phyloP scores from a whole-genome alignment of 2,113 vertebrate species.

The Lophius piscatorius region DNA sequence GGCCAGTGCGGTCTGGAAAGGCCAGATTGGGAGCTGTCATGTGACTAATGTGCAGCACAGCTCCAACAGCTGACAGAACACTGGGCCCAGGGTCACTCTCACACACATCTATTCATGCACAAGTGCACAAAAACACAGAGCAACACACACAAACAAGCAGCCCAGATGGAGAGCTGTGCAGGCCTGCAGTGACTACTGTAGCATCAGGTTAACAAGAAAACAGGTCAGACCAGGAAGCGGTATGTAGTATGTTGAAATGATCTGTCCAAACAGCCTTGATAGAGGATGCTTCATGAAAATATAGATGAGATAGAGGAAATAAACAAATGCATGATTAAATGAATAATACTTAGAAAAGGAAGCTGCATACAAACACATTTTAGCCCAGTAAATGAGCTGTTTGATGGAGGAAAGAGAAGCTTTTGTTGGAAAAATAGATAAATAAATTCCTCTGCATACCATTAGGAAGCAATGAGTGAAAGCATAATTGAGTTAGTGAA shows the following conservation, averaged over 20 bases:
- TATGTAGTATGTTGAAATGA: conserved; percentile 55
- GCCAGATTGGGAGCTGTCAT: conserved; percentile 83
- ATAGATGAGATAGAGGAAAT: conserved; percentile 37
- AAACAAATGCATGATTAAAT: conserved; percentile 18
- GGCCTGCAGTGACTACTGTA: conserved; percentile 77
- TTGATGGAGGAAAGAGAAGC: too few relatives aligned
- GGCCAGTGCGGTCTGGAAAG: conserved; percentile 74
- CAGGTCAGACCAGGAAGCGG: conserved; percentile 71
- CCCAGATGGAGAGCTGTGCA: conserved; percentile 76
- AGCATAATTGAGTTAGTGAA: not conserved
- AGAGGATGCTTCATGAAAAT: conserved; percentile 47
- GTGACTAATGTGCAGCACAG: conserved; percentile 83
- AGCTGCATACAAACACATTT: not conserved
- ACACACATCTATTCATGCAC: conserved; percentile 40
- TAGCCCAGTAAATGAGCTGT: not conserved
- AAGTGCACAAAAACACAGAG: conserved; percentile 24
- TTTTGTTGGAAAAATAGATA: not conserved
- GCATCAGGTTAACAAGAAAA: conserved; percentile 81
- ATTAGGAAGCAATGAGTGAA: not conserved
- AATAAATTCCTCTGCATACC: not conserved
- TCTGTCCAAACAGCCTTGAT: conserved; percentile 55
- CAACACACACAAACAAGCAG: conserved; percentile 49
- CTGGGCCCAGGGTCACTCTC: conserved; percentile 79
- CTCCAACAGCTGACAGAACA: conserved; percentile 84
- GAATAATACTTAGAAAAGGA: conserved; percentile 5